Evolutionary conservation across 1,140 invertebrate genomes (phyloP).

Genomic region (Drosophila saltans): DNA sequence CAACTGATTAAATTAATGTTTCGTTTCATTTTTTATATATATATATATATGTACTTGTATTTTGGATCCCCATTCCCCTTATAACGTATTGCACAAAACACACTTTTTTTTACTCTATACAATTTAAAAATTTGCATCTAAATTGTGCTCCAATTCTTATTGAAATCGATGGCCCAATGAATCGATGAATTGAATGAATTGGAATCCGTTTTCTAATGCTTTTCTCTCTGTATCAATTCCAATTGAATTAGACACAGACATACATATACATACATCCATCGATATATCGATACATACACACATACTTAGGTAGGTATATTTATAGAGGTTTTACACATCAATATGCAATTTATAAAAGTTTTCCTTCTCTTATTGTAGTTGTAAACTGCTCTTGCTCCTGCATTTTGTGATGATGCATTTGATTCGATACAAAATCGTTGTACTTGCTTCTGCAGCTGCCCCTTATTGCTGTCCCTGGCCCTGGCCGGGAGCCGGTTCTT

Average conservation of each 20-base stretch:
- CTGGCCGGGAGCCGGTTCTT: background rate
- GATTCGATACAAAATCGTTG: conserved; percentile 45
- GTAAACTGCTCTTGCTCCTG: conserved; percentile 15
- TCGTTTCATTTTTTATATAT: conserved; percentile 43
- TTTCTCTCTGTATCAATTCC: background rate
- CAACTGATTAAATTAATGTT: conserved; percentile 10
- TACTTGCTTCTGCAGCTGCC: conserved; percentile 47
- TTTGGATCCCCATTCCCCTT: conserved; percentile 24
- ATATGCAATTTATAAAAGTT: conserved; percentile 26
- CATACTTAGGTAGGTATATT: conserved; percentile 23
- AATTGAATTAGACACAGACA: background rate
- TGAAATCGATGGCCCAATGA: conserved; percentile 12
- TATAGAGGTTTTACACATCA: conserved; percentile 19
- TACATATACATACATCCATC: conserved; percentile 14
- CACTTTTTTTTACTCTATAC: conserved; percentile 22
- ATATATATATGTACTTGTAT: conserved; percentile 44
- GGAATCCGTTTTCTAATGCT: background rate
- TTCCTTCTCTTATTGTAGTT: conserved; percentile 24
- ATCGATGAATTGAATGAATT: conserved; percentile 6
- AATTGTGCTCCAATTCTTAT: conserved; percentile 21
- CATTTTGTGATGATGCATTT: conserved; percentile 22
- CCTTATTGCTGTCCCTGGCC: conserved; percentile 31
- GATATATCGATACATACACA: conserved; percentile 10
- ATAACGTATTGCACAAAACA: conserved; percentile 36
- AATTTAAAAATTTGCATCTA: conserved; percentile 42